A percentile compares a stretch with the other conserved stretches of the same genome.
Conservation (phyloP, 2,888 invertebrate species). For the Drosophila affinis region DNA sequence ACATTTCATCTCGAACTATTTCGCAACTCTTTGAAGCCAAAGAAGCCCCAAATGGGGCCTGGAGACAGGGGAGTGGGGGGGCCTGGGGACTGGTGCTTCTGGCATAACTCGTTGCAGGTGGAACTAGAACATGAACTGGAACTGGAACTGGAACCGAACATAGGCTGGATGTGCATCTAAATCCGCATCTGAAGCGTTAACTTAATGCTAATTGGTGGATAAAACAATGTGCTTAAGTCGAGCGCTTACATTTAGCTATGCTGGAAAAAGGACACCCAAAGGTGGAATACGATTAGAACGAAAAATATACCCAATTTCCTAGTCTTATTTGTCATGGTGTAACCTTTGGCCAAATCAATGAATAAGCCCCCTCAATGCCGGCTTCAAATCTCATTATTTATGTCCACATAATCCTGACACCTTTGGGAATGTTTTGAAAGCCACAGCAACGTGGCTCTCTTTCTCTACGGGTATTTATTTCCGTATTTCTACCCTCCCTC, state of each 20-base stretch:
- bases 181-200: background rate
- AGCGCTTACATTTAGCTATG: background rate
- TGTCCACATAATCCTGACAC: slow-evolving; percentile 41
- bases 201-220: background rate
- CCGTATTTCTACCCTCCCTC: too few relatives aligned
- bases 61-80: too few relatives aligned
- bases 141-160: background rate
- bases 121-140: background rate
- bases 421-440: slow-evolving; percentile 43
- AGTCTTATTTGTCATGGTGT: slow-evolving; percentile 14
- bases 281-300: background rate
- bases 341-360: slow-evolving; percentile 45
- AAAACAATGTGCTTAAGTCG: background rate
- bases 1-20: slow-evolving; percentile 20
- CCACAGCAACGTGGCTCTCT: background rate
- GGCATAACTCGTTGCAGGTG: background rate
- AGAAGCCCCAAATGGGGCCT: background rate
- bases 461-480: too few relatives aligned
- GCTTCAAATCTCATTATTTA: slow-evolving; percentile 44
- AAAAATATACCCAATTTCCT: slow-evolving; percentile 4
- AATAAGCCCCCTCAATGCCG: slow-evolving; percentile 43
- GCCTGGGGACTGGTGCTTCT: background rate
- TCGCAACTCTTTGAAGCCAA: slow-evolving; percentile 14
- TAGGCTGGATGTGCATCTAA: background rate
- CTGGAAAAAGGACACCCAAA: background rate